Evolutionary conservation across 64 coral and sea anemone genomes (phyloP).

Genomic region (Acropora yongei): DNA sequence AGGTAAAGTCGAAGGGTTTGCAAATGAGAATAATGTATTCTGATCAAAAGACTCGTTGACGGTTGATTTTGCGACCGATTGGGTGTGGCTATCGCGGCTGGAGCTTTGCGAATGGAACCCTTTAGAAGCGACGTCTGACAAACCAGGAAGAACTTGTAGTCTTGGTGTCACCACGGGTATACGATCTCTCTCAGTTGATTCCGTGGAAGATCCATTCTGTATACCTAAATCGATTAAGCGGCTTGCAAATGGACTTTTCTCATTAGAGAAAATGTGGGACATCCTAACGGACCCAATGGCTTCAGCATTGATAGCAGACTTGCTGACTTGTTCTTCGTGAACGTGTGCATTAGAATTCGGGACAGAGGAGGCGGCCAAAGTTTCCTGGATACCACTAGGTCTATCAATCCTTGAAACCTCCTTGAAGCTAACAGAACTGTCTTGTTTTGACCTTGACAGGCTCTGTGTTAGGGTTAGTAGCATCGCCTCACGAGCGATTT

Average conservation of each 20-base stretch:
- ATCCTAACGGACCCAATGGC: background rate
- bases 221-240: background rate
- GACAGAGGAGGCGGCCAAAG: background rate
- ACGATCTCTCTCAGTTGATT: background rate
- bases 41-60: background rate
- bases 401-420: background rate
- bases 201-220: background rate
- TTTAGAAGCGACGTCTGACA: background rate
- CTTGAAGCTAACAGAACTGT: background rate
- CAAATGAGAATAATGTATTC: background rate
- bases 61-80: background rate
- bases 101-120: background rate
- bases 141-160: constrained; percentile 2
- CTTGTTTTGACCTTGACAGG: background rate
- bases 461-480: background rate
- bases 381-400: background rate
- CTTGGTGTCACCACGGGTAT: constrained; percentile 2
- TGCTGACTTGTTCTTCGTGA: background rate
- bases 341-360: background rate
- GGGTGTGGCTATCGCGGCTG: background rate
- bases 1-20: background rate
- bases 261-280: background rate
- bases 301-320: background rate
- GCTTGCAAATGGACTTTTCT: background rate
- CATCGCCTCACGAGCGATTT: background rate